These are phyloP conservation scores for Heliconius erato DNA, from an alignment of 2,888 invertebrate species.

Conservation along the genomic window DNA sequence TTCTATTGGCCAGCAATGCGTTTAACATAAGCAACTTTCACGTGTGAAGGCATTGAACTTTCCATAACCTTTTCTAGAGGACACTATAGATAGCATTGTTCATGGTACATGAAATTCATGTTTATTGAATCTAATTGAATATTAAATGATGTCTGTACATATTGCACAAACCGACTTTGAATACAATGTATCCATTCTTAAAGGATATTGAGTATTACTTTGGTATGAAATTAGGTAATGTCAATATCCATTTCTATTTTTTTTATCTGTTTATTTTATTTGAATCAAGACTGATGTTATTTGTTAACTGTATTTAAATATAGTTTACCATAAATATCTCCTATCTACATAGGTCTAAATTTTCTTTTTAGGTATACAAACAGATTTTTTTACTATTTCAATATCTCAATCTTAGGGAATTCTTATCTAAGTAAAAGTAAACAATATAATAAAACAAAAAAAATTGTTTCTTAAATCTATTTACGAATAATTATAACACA, in stretches of 20 bases:
- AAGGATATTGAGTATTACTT: not conserved
- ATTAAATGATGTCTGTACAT: constrained; percentile 20
- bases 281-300: not conserved
- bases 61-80: constrained; percentile 30
- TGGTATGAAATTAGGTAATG: not conserved
- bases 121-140: constrained; percentile 29
- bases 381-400: not conserved
- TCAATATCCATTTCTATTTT: not conserved
- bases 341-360: not conserved
- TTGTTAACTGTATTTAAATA: not conserved
- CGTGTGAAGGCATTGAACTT: constrained; percentile 57
- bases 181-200: constrained; percentile 10
- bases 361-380: not conserved
- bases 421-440: not conserved
- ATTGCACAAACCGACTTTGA: constrained; percentile 10
- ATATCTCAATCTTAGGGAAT: not conserved
- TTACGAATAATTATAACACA: too few relatives aligned
- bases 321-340: not conserved
- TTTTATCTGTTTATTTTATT: not conserved
- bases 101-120: constrained; percentile 9
- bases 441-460: not conserved
- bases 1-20: not conserved
- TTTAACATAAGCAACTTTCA: constrained; percentile 64
- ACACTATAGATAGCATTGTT: constrained; percentile 22
- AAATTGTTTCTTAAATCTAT: too few relatives aligned